Percentiles rank a stretch among this genome's conserved stretches.
Conservation (phyloP, 2,113 vertebrate species). For the Antigone vipio region DNA sequence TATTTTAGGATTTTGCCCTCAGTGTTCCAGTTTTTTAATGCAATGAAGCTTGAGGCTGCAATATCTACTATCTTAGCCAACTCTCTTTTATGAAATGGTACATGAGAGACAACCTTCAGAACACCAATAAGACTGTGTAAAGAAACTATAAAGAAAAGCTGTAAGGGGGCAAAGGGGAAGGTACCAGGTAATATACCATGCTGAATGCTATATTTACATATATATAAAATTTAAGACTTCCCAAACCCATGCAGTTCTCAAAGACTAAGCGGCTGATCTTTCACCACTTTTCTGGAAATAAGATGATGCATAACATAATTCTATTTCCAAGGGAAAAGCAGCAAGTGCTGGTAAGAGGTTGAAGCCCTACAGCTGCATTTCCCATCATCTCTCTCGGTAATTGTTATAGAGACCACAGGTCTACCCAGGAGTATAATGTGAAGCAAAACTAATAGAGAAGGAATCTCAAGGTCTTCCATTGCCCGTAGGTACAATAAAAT, state of each 20-base stretch:
- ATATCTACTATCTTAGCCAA: background rate
- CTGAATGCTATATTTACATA: background rate
- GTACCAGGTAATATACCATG: background rate
- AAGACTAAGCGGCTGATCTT: background rate
- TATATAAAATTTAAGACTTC: background rate
- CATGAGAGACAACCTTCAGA: background rate
- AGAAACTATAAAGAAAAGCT: background rate
- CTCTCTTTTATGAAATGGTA: background rate
- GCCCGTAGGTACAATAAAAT: slow-evolving; percentile 8
- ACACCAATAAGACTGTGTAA: background rate
- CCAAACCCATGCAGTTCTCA: background rate
- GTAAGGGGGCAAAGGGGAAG: background rate
- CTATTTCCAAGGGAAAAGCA: background rate
- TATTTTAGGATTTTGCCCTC: background rate
- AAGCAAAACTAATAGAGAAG: slow-evolving; percentile 10
- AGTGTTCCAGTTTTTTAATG: background rate
- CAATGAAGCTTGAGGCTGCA: background rate
- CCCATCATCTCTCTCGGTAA: background rate
- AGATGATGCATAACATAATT: background rate
- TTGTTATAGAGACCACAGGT: background rate
- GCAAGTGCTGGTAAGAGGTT: background rate
- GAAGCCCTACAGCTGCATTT: background rate
- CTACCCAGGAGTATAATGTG: background rate
- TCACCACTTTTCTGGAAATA: background rate
- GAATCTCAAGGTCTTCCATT: background rate